Evolutionary conservation across 2,797 vertebrate species (phyloP).

Genomic region (Mycteria americana): DNA sequence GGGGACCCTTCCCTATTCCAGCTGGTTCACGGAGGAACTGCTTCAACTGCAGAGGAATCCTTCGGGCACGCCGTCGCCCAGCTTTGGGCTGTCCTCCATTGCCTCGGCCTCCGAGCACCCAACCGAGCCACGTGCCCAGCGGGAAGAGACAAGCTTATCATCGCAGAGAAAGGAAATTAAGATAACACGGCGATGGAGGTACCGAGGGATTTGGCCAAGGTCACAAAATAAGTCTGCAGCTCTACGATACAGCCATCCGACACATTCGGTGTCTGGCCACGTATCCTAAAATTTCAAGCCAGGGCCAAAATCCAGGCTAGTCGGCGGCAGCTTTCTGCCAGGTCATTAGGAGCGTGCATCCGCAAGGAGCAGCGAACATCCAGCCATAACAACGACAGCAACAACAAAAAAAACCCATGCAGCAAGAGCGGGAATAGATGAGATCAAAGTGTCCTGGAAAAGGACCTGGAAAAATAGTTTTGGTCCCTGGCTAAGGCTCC

Average conservation of each 20-base stretch:
- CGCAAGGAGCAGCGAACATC: neutral
- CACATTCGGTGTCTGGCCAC: neutral
- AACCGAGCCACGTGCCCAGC: neutral
- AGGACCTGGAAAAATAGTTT: conserved; percentile 60
- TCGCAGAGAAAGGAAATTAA: conserved; percentile 47
- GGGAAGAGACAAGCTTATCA: conserved; percentile 40
- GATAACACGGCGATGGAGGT: neutral
- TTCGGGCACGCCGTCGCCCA: rapidly evolving
- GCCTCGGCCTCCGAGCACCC: neutral
- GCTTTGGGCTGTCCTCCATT: neutral
- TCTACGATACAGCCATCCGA: neutral
- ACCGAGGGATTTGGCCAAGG: conserved; percentile 47
- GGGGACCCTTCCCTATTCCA: neutral
- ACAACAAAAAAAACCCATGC: neutral
- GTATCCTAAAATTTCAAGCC: conserved; percentile 1
- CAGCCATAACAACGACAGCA: conserved; percentile 41
- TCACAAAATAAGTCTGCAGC: neutral
- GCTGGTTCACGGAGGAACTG: neutral
- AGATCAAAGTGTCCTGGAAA: conserved; percentile 64
- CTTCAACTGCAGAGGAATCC: neutral
- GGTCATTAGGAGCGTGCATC: conserved; percentile 1
- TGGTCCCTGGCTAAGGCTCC: conserved; percentile 30
- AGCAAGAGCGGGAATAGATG: conserved; percentile 32
- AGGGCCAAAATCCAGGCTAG: conserved; percentile 8
- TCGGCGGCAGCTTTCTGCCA: neutral